These are phyloP conservation scores for Glareola pratincola DNA, from an alignment of 2,113 vertebrate genomes.

Conservation along the genomic window DNA sequence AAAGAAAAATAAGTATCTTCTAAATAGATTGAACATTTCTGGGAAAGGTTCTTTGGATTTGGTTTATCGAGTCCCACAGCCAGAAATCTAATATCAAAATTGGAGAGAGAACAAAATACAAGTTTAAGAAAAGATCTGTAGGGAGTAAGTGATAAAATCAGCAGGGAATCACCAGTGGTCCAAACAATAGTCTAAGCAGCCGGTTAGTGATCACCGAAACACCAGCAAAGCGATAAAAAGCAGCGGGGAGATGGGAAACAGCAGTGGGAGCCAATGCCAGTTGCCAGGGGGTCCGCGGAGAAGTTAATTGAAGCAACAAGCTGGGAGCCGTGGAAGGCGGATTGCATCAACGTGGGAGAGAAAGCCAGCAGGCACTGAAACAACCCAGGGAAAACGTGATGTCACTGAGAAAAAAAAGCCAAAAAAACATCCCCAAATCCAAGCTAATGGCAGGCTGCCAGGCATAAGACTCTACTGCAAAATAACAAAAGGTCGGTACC, in stretches of 20 bases:
- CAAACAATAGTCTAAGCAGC: slow-evolving; percentile 50
- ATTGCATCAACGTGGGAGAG: slow-evolving; percentile 18
- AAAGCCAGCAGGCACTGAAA: neutral
- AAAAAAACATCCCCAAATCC: neutral
- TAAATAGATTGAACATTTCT: neutral
- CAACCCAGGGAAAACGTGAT: neutral
- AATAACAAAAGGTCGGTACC: neutral
- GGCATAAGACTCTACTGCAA: neutral
- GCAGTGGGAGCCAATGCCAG: slow-evolving; percentile 43
- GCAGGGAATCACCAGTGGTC: slow-evolving; percentile 45
- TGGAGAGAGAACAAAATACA: slow-evolving; percentile 54
- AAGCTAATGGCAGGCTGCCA: neutral
- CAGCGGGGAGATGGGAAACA: slow-evolving; percentile 41
- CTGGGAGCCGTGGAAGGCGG: slow-evolving; percentile 17
- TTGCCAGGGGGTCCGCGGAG: slow-evolving; percentile 44
- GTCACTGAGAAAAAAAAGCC: neutral
- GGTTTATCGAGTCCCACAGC: neutral
- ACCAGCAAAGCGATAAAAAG: slow-evolving; percentile 34
- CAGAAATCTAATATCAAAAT: slow-evolving; percentile 34
- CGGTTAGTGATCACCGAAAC: slow-evolving; percentile 43
- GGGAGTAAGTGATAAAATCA: slow-evolving; percentile 64
- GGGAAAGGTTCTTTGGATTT: neutral
- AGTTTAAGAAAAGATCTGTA: slow-evolving; percentile 56
- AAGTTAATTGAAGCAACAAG: slow-evolving; percentile 70
- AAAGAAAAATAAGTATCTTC: neutral